Percentiles rank a stretch among this genome's conserved stretches.
Evolutionary conservation across 2,797 vertebrate species (phyloP).

Genomic region (Acanthiza pusilla): DNA sequence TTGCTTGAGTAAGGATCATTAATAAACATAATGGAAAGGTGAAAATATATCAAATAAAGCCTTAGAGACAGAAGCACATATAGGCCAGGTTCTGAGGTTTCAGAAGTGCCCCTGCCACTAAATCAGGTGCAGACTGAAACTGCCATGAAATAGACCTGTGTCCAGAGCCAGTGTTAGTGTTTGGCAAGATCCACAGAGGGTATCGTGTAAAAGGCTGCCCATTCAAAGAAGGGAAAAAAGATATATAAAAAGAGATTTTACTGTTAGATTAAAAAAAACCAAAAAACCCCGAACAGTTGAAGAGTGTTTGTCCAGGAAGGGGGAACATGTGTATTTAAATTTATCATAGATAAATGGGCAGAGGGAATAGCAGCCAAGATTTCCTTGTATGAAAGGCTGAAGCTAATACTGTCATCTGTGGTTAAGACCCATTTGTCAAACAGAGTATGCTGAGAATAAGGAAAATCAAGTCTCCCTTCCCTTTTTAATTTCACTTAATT

Average conservation of each 20-base stretch:
- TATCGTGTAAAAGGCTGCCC: neutral
- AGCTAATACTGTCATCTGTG: constrained; percentile 60
- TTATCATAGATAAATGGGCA: constrained; percentile 63
- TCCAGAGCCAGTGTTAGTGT: neutral
- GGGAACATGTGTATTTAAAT: constrained; percentile 63
- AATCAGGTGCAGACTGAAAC: neutral
- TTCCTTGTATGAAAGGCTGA: constrained; percentile 48
- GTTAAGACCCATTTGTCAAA: constrained; percentile 65
- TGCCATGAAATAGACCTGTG: neutral
- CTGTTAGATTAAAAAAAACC: neutral
- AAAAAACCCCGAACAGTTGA: neutral
- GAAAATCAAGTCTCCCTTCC: constrained; percentile 44
- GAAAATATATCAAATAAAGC: neutral
- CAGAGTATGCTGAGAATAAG: constrained; percentile 51
- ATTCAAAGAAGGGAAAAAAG: neutral
- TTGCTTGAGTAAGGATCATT: neutral
- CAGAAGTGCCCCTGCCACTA: neutral
- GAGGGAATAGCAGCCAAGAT: constrained; percentile 55
- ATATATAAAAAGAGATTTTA: neutral
- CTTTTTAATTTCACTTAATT: constrained; percentile 62
- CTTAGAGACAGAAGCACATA: neutral
- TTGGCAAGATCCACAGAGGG: neutral
- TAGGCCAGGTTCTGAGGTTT: neutral
- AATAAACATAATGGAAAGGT: neutral
- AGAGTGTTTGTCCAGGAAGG: neutral